These are phyloP conservation scores for Synanthedon vespiformis DNA, from an alignment of 2,888 invertebrate species.

Conservation along the genomic window DNA sequence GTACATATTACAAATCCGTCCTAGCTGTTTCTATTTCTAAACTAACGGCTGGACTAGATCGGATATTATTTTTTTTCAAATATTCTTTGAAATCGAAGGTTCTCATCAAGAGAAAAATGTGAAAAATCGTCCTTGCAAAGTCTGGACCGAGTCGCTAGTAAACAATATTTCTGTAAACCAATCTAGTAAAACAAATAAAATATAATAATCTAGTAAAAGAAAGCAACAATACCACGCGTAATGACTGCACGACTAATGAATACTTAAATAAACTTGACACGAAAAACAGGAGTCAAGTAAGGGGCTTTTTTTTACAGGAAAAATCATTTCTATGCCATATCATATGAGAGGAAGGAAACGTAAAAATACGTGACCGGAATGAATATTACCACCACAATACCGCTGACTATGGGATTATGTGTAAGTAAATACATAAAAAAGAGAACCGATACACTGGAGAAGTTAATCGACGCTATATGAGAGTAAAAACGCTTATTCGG, in stretches of 20 bases:
- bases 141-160: too few species aligned
- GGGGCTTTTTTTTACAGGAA: neutral
- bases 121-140: too few species aligned
- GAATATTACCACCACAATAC: neutral
- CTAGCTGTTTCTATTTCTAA: too few species aligned
- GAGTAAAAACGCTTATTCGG: neutral
- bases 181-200: too few species aligned
- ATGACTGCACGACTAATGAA: neutral
- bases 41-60: too few species aligned
- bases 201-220: too few species aligned
- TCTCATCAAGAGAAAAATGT: too few species aligned
- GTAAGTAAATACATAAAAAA: neutral
- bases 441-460: neutral
- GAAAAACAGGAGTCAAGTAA: neutral
- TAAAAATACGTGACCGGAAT: neutral
- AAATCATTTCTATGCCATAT: neutral
- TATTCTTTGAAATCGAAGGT: too few species aligned
- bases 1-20: too few species aligned
- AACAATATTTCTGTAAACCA: too few species aligned
- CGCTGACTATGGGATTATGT: neutral
- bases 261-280: neutral
- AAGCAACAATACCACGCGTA: too few species aligned
- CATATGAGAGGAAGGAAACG: neutral
- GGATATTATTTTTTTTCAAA: too few species aligned
- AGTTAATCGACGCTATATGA: neutral